Conservation (phyloP, 1,140 invertebrate species). For the Neodiprion lecontei region DNA sequence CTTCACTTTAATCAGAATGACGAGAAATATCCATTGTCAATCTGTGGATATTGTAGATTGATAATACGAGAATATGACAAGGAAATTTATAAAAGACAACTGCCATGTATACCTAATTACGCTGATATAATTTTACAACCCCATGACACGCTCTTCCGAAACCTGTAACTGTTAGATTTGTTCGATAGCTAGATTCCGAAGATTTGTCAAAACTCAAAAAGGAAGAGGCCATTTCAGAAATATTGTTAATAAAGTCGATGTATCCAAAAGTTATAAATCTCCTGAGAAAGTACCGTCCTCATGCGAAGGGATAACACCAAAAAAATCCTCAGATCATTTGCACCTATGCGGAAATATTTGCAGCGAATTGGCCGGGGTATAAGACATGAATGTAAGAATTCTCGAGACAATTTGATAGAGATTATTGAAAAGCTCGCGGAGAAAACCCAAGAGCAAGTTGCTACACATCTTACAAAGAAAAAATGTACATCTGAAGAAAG, state of each 20-base stretch:
- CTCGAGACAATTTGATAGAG: conserved; percentile 14
- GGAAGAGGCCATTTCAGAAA: background rate
- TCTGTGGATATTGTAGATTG: no score
- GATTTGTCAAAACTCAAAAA: background rate
- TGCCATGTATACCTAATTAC: conserved; percentile 9
- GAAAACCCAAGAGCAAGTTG: conserved; percentile 23
- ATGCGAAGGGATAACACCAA: background rate
- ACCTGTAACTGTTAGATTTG: conserved; percentile 13
- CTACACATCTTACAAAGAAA: conserved; percentile 12
- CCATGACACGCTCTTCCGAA: background rate
- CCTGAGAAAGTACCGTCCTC: no score
- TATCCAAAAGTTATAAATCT: background rate
- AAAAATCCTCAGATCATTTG: background rate
- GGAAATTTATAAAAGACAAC: background rate
- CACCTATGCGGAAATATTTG: background rate
- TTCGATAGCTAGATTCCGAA: background rate
- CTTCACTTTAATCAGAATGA: background rate
- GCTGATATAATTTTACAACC: background rate
- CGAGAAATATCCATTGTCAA: no score
- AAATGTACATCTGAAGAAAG: background rate
- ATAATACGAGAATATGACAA: background rate
- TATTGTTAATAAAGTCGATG: background rate
- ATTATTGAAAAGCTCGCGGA: conserved; percentile 14
- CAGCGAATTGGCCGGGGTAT: background rate
- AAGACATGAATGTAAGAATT: background rate